These are phyloP conservation scores for Trissolcus japonicus DNA, from an alignment of 2,888 invertebrate genomes.

Conservation along the genomic window DNA sequence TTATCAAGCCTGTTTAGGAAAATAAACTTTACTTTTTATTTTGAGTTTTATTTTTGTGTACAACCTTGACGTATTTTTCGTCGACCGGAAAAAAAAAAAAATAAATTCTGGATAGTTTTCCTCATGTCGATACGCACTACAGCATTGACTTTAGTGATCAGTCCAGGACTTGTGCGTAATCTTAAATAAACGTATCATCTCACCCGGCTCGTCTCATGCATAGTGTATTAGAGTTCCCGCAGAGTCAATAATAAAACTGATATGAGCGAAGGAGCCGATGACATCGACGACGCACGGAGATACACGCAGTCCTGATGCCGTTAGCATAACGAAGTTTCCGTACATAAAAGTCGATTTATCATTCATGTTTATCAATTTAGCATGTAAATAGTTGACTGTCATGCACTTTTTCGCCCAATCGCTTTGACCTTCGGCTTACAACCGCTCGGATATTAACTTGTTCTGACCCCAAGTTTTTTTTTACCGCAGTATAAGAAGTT, in stretches of 20 bases:
- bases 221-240: constrained; percentile 52
- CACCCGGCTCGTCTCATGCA: constrained; percentile 51
- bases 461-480: neutral
- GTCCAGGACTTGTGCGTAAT: constrained; percentile 42
- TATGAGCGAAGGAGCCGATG: constrained; percentile 41
- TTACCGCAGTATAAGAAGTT: no score
- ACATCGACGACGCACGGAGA: constrained; percentile 28
- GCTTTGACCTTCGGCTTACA: constrained; percentile 17
- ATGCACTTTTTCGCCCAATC: neutral
- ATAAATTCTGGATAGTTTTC: neutral
- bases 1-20: neutral
- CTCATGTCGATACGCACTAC: constrained; percentile 27
- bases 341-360: constrained; percentile 29
- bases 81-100: neutral
- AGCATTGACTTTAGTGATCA: constrained; percentile 35
- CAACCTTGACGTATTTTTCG: no score
- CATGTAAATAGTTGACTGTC: constrained; percentile 24
- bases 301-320: constrained; percentile 12
- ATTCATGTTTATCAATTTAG: constrained; percentile 35
- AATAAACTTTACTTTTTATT: neutral
- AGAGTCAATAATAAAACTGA: constrained; percentile 45
- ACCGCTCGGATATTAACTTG: neutral
- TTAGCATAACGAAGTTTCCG: constrained; percentile 26
- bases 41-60: neutral
- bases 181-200: constrained; percentile 52